Evolutionary conservation across 2,797 vertebrate genomes (phyloP).

Genomic region (Cryptoprocta ferox): DNA sequence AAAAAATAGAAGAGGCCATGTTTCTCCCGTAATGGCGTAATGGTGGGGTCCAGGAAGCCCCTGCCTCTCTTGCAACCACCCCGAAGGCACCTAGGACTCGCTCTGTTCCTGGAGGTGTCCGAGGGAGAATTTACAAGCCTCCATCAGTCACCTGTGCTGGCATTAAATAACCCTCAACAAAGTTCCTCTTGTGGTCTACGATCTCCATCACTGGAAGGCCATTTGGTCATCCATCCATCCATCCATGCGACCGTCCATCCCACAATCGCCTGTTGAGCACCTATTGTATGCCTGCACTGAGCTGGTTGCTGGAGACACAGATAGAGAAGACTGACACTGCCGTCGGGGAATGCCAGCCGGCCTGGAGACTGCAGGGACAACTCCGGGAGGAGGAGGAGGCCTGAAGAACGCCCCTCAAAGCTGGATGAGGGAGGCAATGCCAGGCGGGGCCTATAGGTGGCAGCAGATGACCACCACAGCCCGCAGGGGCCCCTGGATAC

Average conservation of each 20-base stretch:
- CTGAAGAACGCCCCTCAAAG: accelerated
- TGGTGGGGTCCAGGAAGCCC: neutral
- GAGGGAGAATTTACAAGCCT: neutral
- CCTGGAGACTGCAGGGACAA: neutral
- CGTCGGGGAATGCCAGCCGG: neutral
- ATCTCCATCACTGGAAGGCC: neutral
- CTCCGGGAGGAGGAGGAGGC: neutral
- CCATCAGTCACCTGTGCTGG: accelerated
- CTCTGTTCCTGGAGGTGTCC: neutral
- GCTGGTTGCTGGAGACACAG: neutral
- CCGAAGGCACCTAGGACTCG: neutral
- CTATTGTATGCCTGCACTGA: neutral
- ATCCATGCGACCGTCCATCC: neutral
- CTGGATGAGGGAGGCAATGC: neutral
- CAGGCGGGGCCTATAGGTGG: constrained; percentile 79
- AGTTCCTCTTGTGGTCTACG: neutral
- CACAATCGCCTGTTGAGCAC: too few species aligned
- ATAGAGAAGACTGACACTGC: neutral
- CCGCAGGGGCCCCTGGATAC: neutral
- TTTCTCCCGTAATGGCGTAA: neutral
- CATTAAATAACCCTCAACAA: neutral
- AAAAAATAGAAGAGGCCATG: neutral
- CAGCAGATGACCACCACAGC: constrained; percentile 79
- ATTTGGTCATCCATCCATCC: neutral
- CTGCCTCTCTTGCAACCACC: too few species aligned